These are phyloP conservation scores for Gobiocypris rarus DNA, from an alignment of 2,113 vertebrate genomes.

Conservation along the genomic window DNA sequence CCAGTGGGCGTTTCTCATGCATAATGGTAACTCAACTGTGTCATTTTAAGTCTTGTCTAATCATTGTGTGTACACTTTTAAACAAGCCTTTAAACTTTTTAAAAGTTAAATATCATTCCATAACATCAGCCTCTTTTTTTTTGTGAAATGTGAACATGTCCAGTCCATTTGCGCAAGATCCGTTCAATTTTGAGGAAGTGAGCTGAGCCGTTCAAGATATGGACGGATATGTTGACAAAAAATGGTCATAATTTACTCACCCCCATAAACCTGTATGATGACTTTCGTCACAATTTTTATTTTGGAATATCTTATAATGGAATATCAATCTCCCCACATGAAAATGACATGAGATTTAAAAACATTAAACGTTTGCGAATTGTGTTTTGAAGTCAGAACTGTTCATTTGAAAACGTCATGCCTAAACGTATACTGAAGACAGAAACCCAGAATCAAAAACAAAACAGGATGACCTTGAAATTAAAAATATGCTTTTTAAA, in stretches of 20 bases:
- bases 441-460: not conserved
- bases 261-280: too few species aligned
- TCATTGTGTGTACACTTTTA: not conserved
- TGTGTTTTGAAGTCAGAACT: not conserved
- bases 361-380: too few species aligned
- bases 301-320: too few species aligned
- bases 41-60: not conserved
- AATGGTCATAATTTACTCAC: too few species aligned
- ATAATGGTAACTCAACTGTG: not conserved
- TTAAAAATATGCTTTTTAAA: not conserved
- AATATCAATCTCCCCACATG: too few species aligned
- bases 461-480: slow-evolving; percentile 11
- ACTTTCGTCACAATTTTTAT: too few species aligned
- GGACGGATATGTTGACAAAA: slow-evolving; percentile 10
- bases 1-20: not conserved
- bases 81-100: not conserved
- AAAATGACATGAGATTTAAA: too few species aligned
- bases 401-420: not conserved
- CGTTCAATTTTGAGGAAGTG: not conserved
- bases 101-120: not conserved
- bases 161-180: not conserved
- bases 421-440: not conserved
- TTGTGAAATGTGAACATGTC: not conserved
- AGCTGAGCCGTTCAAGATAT: not conserved
- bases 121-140: not conserved